Base-by-base conservation (phyloP, 1,140 invertebrate genomes). In the Philopotamus ludificatus region DNA sequence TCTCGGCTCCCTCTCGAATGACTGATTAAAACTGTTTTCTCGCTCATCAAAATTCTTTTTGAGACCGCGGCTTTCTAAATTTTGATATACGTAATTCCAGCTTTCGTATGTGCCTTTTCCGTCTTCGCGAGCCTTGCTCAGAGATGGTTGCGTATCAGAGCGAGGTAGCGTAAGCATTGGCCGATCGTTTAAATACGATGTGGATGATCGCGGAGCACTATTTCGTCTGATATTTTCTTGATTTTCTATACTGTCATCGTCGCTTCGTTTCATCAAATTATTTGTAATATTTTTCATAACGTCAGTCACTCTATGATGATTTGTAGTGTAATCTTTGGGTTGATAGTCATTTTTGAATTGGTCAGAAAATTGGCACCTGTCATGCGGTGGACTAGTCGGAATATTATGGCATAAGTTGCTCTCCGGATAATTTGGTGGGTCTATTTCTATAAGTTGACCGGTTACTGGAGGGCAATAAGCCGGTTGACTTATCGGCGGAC, bases 41-140 rank as follows among this genome's bases (percentile, higher is more conserved):
- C 82, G 75, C 51, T 88, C 86, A 1, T 82, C 84, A 3, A 86
- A 73, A 74, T 88, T 85, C 71, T 88, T 89, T 1, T 83, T 85
- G 68, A 91, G 89, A 1, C 89, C 86, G 67, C 87, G 84, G 68
- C 83, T 88, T 63, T 90, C 87, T 2, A 91, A 76, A 75, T 89
- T 89, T 66, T 85, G 82, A 71, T 88, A 91, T 0, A 92, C 90
- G 73, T 89, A 91, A 72, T 89, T 87, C 89, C 89, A 91, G 49
- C 83, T 84, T 63, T 89, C 88, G 62, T 85, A 86, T 0, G 84
- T 84, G 2, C 84, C 84, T 68, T 84, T 83, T 1, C 83, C 84
- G 60, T 86, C 84, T 64, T 81, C 79, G 34, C 73, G 79, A 1
- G 76, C 81, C 75, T 75, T 84, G 69, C 77, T 79, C 23, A 81